Conservation (phyloP, 2,888 invertebrate genomes). For the Melieria picta region DNA sequence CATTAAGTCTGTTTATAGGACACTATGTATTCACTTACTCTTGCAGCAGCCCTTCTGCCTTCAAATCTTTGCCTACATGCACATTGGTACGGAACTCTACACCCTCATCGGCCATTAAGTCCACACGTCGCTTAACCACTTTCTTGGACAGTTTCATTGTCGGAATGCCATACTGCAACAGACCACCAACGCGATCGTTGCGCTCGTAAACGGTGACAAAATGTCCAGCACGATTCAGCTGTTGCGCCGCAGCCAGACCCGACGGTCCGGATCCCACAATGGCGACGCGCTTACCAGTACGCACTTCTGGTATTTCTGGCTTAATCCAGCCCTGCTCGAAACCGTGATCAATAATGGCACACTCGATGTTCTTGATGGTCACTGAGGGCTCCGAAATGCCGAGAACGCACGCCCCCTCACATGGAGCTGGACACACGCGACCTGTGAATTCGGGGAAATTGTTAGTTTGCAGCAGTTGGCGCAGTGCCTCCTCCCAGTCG, state of each 20-base stretch:
- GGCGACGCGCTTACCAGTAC: conserved; percentile 86
- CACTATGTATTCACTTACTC: conserved; percentile 67
- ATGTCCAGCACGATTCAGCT: conserved; percentile 94
- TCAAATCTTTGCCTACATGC: conserved; percentile 91
- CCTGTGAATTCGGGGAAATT: conserved; percentile 99
- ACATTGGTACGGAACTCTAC: conserved; percentile 88
- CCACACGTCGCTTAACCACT: conserved; percentile 89
- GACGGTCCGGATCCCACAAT: conserved; percentile 95
- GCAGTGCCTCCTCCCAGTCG: conserved; percentile 93
- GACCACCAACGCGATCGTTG: conserved; percentile 93
- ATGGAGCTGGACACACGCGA: conserved; percentile 95
- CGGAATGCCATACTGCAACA: conserved; percentile 97
- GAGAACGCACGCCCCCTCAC: conserved; percentile 97
- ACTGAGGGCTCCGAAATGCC: conserved; percentile 96
- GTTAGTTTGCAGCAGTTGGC: conserved; percentile 95
- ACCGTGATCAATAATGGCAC: conserved; percentile 97
- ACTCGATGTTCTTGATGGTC: conserved; percentile 99
- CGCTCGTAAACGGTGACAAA: conserved; percentile 96
- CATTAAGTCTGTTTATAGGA: neutral
- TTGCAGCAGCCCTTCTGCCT: conserved; percentile 75
- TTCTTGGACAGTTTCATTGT: conserved; percentile 98
- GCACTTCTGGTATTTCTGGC: conserved; percentile 78
- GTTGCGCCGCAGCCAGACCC: conserved; percentile 95
- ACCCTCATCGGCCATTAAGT: conserved; percentile 89
- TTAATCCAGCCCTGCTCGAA: conserved; percentile 95